A percentile compares a stretch with the other conserved stretches of the same genome.
Evolutionary conservation across 2,888 invertebrate species (phyloP).

Genomic region (Junonia oenone): DNA sequence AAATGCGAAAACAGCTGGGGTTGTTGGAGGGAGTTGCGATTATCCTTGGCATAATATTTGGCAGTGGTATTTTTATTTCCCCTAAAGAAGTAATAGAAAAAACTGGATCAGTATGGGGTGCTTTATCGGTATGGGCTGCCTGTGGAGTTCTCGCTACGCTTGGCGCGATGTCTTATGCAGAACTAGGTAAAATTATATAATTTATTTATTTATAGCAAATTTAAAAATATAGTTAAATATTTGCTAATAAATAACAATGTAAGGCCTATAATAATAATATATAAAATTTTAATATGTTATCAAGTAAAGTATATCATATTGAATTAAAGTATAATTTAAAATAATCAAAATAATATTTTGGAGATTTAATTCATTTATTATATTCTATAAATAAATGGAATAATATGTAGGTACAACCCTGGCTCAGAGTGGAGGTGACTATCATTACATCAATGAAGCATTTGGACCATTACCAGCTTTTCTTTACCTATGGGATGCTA

Average conservation of each 20-base stretch:
- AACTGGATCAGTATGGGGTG: slow-evolving; percentile 93
- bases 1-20: slow-evolving; percentile 93
- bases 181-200: slow-evolving; percentile 84
- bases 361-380: too few species aligned
- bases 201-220: too few species aligned
- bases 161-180: slow-evolving; percentile 98
- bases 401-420: slow-evolving; percentile 81
- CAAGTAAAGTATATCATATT: too few species aligned
- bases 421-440: slow-evolving; percentile 97
- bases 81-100: slow-evolving; percentile 95
- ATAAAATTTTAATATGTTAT: too few species aligned
- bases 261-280: too few species aligned
- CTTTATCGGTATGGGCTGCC: slow-evolving; percentile 91
- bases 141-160: slow-evolving; percentile 94
- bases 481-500: slow-evolving; percentile 97
- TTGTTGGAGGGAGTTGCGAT: slow-evolving; percentile 95
- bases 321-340: too few species aligned
- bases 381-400: too few species aligned
- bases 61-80: slow-evolving; percentile 97
- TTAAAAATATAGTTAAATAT: too few species aligned
- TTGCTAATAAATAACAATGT: background rate
- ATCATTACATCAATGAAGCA: slow-evolving; percentile 96
- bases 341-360: too few species aligned
- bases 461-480: slow-evolving; percentile 95
- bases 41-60: slow-evolving; percentile 95